Conservation (phyloP, 2,888 invertebrate genomes). For the Salticus scenicus region DNA sequence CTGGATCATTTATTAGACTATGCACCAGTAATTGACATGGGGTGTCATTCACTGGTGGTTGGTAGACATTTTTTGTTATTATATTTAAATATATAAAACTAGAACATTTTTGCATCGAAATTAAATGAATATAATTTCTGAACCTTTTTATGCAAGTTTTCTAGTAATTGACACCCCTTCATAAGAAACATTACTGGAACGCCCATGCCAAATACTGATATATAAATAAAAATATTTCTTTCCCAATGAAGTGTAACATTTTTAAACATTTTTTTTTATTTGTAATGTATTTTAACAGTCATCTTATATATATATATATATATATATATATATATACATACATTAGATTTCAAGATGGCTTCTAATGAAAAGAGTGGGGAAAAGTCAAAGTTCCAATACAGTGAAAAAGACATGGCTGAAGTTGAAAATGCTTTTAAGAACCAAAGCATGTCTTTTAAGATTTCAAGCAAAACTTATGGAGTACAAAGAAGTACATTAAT, state of each 20-base stretch:
- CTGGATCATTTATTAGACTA: too few species aligned
- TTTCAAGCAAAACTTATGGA: neutral
- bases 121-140: neutral
- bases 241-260: too few species aligned
- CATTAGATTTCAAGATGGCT: too few species aligned
- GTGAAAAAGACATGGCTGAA: neutral
- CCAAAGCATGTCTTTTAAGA: neutral
- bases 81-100: neutral
- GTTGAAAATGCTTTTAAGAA: neutral
- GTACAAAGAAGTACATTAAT: neutral
- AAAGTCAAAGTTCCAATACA: neutral
- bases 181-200: neutral
- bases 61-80: neutral
- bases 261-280: neutral
- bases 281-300: too few species aligned
- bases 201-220: too few species aligned
- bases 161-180: neutral
- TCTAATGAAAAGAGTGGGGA: too few species aligned
- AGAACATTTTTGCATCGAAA: neutral
- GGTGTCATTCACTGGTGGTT: too few species aligned
- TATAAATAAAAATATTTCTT: too few species aligned
- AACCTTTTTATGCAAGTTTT: neutral
- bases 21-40: too few species aligned
- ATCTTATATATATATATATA: too few species aligned
- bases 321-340: neutral